phyloP scores from a whole-genome alignment of 2,888 invertebrate species.

The Philopedon plagiatum region DNA sequence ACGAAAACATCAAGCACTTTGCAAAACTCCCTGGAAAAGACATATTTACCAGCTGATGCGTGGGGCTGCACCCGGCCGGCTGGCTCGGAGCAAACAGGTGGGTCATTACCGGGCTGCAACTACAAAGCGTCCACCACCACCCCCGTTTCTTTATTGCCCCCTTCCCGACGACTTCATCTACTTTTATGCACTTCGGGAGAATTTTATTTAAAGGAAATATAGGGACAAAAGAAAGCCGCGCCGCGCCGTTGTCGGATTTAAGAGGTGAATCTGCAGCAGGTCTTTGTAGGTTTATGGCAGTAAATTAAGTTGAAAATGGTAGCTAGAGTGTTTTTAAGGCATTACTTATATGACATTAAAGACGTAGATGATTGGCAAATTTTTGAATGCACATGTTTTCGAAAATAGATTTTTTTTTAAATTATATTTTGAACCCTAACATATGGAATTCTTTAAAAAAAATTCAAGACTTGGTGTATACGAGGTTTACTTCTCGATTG shows the following conservation, averaged over 20 bases:
- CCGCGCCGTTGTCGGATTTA: background rate
- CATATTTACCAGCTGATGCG: conserved; percentile 22
- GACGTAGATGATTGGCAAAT: no score
- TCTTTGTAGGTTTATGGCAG: background rate
- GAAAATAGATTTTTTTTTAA: no score
- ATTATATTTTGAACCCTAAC: no score
- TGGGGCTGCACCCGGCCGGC: background rate
- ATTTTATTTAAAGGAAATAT: conserved; percentile 3
- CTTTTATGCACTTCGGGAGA: conserved; percentile 12
- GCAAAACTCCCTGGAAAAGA: conserved; percentile 10
- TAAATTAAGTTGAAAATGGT: no score
- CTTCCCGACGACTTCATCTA: conserved; percentile 16
- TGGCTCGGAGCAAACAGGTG: conserved; percentile 38
- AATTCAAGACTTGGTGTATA: no score
- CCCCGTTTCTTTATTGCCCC: conserved; percentile 16
- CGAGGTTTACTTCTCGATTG: no score
- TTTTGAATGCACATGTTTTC: background rate
- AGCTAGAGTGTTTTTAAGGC: no score
- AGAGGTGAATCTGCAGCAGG: background rate
- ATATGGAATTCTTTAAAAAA: no score
- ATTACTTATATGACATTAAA: no score
- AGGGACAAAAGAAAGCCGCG: conserved; percentile 6
- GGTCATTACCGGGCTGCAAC: conserved; percentile 37
- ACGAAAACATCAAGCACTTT: background rate
- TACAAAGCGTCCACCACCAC: conserved; percentile 31